Evolutionary conservation across 2,113 vertebrate species (phyloP), one percentile per base, ranked within the genome.

Genomic region (Alligator mississippiensis): DNA sequence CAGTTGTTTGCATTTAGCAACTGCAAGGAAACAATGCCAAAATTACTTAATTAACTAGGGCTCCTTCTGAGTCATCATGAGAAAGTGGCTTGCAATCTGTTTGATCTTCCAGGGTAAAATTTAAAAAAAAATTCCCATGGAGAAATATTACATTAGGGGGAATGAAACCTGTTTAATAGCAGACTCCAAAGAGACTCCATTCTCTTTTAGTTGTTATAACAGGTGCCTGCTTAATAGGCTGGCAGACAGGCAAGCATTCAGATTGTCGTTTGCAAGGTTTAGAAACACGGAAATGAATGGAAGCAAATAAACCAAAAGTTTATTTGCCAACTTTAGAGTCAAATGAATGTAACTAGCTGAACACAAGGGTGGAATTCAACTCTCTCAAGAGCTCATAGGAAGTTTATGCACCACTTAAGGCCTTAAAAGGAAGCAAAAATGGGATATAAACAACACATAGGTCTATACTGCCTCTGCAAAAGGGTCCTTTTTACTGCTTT

Each of bases 101-200:
- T 96, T 94, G 92, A 96, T 94, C 87, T 94, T 92, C 78, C 21
- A 3, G 80, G 19, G 70, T 72, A 59, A 86, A 7, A 47, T 47
- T 47, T 47, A 9, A 47, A 47, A 82, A 79, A 90, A 79, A 22
- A 70, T 93, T 95, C 93, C 77, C 85, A 92, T 91, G 95, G 94
- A 96, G 90, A 94, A 96, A 90, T 93, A 89, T 24, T 88, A 2
- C 57, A 90, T 95, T 96, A 95, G 95, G 96, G 47, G 94, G 92
- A 77, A 85, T 62, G 90, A 94, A 95, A 95, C 59, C 72, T 94
- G 72, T 90, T 89, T 94, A 96, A 96, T 90, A 93, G 95, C 94
- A 94, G 92, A 94, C 93, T 96, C 95, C 94, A 95, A 94, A 94
- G 94, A 93, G 95, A 96, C 93, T 94, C 80, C 58, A 87, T 13